phyloP scores from a whole-genome alignment of 1,140 invertebrate species.

The Ptiloglossa arizonensis region DNA sequence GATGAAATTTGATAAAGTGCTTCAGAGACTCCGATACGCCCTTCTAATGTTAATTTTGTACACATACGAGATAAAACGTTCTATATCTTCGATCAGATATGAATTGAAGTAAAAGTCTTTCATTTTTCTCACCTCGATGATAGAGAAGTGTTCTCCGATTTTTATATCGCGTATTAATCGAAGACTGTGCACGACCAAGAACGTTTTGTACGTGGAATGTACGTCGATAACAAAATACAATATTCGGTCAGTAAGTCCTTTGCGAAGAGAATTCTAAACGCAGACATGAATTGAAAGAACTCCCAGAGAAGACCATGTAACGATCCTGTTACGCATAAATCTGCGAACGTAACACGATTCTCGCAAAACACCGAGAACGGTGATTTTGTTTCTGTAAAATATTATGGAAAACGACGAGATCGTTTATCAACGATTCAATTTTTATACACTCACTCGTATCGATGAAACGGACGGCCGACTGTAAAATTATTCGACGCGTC shows the following conservation, averaged over 20 bases:
- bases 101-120: not conserved
- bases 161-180: not conserved
- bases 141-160: not conserved
- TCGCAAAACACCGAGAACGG: not conserved
- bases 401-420: not conserved
- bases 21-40: no score
- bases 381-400: not conserved
- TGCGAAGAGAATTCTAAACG: not conserved
- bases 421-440: not conserved
- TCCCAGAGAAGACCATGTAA: not conserved
- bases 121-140: not conserved
- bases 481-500: no score
- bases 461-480: no score
- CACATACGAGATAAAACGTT: not conserved
- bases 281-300: not conserved
- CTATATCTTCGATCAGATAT: not conserved
- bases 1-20: not conserved
- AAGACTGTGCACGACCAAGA: not conserved
- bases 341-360: not conserved
- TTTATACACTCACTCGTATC: not conserved
- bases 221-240: not conserved
- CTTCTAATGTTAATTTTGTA: not conserved
- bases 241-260: not conserved
- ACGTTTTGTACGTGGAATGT: conserved; percentile 2
- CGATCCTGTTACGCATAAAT: not conserved